These are phyloP conservation scores for Pocota personata DNA, from an alignment of 2,888 invertebrate genomes.

Conservation along the genomic window DNA sequence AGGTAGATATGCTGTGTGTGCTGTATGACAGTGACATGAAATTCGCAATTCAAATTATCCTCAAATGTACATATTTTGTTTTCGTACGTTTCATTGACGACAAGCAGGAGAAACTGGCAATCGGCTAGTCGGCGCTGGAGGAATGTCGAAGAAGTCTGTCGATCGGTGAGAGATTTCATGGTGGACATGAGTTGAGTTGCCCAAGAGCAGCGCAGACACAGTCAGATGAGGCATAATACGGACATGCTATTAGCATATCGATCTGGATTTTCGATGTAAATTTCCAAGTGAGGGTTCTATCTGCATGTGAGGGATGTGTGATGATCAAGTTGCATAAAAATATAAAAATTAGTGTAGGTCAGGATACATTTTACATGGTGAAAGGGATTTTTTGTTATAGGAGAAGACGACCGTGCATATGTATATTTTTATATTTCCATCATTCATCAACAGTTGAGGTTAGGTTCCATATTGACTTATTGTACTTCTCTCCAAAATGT, in stretches of 20 bases:
- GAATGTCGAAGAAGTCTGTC: constrained; percentile 41
- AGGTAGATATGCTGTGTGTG: constrained; percentile 40
- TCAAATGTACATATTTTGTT: constrained; percentile 62
- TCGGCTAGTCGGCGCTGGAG: constrained; percentile 3
- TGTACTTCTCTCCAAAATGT: too few species aligned
- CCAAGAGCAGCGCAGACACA: constrained; percentile 22
- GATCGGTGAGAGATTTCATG: constrained; percentile 60
- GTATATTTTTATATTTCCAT: too few species aligned
- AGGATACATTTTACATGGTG: neutral
- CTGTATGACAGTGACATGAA: constrained; percentile 73
- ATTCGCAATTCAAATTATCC: constrained; percentile 81
- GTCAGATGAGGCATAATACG: constrained; percentile 63
- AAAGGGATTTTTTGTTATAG: neutral
- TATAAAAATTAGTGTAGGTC: constrained; percentile 69
- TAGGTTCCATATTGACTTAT: too few species aligned
- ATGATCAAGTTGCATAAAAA: constrained; percentile 63
- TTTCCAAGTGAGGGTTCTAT: constrained; percentile 13
- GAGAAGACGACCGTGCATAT: too few species aligned
- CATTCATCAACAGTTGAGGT: too few species aligned
- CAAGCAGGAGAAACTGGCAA: constrained; percentile 12
- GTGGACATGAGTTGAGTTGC: constrained; percentile 48
- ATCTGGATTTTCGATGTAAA: constrained; percentile 62
- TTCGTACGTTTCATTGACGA: constrained; percentile 56
- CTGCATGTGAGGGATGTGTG: neutral
- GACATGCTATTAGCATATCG: constrained; percentile 62